A percentile compares a stretch with the other conserved stretches of the same genome.
phyloP scores from a whole-genome alignment of 92 coral and sea anemone species.

The Siderastrea siderea region DNA sequence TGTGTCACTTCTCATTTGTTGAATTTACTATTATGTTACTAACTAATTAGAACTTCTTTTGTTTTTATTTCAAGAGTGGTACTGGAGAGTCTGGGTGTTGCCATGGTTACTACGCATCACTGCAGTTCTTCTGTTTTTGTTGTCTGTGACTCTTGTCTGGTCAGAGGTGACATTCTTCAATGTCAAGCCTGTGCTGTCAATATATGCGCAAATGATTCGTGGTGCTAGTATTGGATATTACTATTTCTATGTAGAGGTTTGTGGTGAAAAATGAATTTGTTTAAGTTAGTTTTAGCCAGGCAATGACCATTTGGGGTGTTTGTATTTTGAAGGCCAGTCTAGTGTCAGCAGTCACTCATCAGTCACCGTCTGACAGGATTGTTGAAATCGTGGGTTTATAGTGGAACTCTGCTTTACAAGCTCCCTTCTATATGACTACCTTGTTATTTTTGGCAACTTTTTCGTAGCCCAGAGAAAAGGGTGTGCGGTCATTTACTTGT shows the following conservation, averaged over 20 bases:
- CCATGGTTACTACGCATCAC: constrained; percentile 90
- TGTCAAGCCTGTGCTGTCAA: constrained; percentile 81
- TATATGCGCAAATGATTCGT: constrained; percentile 84
- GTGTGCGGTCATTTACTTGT: too few relatives aligned
- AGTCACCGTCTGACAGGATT: too few relatives aligned
- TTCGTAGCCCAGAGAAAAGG: too few relatives aligned
- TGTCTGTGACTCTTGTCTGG: constrained; percentile 92
- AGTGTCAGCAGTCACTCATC: too few relatives aligned
- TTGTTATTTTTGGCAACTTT: too few relatives aligned
- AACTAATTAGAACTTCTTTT: neutral
- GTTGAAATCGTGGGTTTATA: too few relatives aligned
- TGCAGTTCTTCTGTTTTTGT: constrained; percentile 73
- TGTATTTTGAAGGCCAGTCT: too few relatives aligned
- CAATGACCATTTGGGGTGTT: too few relatives aligned
- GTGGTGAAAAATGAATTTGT: neutral
- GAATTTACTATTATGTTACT: neutral
- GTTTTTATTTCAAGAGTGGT: constrained; percentile 79
- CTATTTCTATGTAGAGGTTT: constrained; percentile 97
- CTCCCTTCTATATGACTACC: too few relatives aligned
- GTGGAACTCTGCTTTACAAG: too few relatives aligned
- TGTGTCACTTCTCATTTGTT: neutral
- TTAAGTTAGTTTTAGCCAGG: too few relatives aligned
- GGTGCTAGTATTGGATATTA: constrained; percentile 86
- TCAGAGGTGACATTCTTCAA: constrained; percentile 98
- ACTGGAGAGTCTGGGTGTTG: constrained; percentile 93